Base-by-base conservation (phyloP, 2,113 vertebrate species). In the Ceyx cyanopectus region DNA sequence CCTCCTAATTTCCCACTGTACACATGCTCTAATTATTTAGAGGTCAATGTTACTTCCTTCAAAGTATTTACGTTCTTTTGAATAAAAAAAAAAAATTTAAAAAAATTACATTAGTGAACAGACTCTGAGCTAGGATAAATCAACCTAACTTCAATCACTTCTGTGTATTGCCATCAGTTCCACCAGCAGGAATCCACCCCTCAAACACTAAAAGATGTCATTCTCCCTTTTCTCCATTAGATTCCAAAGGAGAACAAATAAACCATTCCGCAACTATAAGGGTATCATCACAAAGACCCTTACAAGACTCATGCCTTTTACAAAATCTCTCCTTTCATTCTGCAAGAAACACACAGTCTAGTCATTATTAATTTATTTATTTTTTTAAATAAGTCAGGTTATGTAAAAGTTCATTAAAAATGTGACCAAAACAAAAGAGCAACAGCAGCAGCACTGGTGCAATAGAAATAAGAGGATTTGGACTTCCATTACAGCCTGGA, bases 221-320 rank as follows among this genome's bases (percentile, higher is more conserved):
- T 57, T 84, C 37, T 62, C 18, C 12, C 6, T 40, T 53, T 65
- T 73, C 18, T 17, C 32, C 8, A 54, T 72, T 92, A 56, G 82
- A 81, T 93, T 94, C 84, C 34, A 84, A 94, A 79, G 45, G n/a
- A 89, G 81, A 82, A 88, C n/a, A 85, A 89, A 95, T 58, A 95
- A 96, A 94, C 56, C 37, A n/a, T 73, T 73, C 66, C 69, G 27
- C 22, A 81, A 67, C 86, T 54, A 12, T 43, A 92, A 91, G 41
- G 56, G 15, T 45, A 70, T 78, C 27, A 86, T 81, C 58, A 85
- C 73, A 95, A 87, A 89, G 85, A n/a, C 88, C 85, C 75, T 91
- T 86, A 81, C 6, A 90, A 84, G 24, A 54, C 54, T 70, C 91
- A 91, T 5, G 40, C n/a, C 86, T 48, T 43, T 73, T 41, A 50